phyloP scores from a whole-genome alignment of 2,888 invertebrate species.

The Trichogramma dendrolimi region DNA sequence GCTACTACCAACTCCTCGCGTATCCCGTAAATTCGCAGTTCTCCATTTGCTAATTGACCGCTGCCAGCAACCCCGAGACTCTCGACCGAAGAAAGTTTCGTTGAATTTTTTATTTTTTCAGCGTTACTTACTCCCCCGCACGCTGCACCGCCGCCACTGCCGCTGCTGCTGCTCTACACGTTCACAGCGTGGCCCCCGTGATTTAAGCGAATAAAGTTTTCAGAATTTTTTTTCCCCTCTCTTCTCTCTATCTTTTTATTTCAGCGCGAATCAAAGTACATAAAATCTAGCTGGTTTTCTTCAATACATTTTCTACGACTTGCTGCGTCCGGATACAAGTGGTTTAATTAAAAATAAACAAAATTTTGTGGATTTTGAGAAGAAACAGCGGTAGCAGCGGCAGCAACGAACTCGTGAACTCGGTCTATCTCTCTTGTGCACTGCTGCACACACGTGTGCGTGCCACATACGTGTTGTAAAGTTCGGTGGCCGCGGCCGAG shows the following conservation, averaged over 20 bases:
- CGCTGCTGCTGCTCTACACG: not conserved
- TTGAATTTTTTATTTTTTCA: constrained; percentile 3
- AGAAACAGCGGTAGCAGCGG: no score
- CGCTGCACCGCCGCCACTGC: constrained; percentile 1
- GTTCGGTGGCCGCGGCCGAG: no score
- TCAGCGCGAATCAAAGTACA: not conserved
- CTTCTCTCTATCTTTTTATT: not conserved
- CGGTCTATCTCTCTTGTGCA: no score
- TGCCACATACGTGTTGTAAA: no score
- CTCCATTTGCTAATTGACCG: constrained; percentile 24
- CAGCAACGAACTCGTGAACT: no score
- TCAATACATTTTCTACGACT: no score
- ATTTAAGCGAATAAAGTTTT: no score
- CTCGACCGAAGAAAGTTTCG: not conserved
- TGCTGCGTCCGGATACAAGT: no score
- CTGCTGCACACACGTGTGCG: no score
- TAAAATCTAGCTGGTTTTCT: no score
- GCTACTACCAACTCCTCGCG: not conserved
- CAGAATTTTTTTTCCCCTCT: not conserved
- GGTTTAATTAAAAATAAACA: constrained; percentile 14
- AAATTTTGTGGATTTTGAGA: no score
- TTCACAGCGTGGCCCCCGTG: not conserved
- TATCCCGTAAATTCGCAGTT: constrained; percentile 3
- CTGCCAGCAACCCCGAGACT: not conserved
- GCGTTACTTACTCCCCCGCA: constrained; percentile 3